Conservation (phyloP, 2,888 invertebrate genomes). For the Caenorhabditis sp. region DNA sequence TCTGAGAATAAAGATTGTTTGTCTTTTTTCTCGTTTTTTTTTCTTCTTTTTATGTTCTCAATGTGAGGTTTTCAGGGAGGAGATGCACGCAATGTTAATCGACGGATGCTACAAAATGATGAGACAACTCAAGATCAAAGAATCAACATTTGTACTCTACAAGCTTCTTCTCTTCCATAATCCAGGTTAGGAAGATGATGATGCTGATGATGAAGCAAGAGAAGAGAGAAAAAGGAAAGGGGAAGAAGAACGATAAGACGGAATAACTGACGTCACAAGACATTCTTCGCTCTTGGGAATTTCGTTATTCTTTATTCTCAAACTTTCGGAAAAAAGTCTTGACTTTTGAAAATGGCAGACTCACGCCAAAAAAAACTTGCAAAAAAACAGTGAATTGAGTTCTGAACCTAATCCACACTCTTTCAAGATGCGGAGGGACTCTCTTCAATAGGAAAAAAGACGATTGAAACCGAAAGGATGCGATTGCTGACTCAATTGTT, state of each 20-base stretch:
- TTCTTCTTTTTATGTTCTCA: background rate
- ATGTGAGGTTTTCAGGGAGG: constrained; percentile 65
- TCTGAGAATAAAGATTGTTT: background rate
- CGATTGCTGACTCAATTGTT: constrained; percentile 69
- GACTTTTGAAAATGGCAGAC: constrained; percentile 11
- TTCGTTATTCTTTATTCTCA: constrained; percentile 1
- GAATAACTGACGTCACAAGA: constrained; percentile 13
- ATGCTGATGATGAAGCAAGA: background rate
- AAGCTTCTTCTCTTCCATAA: constrained; percentile 77
- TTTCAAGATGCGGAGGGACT: constrained; percentile 75
- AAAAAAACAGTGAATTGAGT: constrained; percentile 26
- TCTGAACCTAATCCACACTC: constrained; percentile 27
- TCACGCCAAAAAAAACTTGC: background rate
- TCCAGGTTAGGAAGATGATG: constrained; percentile 66
- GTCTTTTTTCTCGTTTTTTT: background rate
- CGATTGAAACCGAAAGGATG: constrained; percentile 70
- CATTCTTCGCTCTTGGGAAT: constrained; percentile 17
- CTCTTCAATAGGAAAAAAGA: constrained; percentile 70
- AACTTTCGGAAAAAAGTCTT: background rate
- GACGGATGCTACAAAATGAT: constrained; percentile 75
- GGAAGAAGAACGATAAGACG: background rate
- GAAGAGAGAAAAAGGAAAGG: background rate
- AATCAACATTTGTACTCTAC: constrained; percentile 74
- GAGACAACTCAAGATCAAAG: constrained; percentile 69
- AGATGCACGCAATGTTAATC: constrained; percentile 74